These are phyloP conservation scores for Chromoteleia sp. DNA, from an alignment of 2,888 invertebrate genomes.

Conservation along the genomic window DNA sequence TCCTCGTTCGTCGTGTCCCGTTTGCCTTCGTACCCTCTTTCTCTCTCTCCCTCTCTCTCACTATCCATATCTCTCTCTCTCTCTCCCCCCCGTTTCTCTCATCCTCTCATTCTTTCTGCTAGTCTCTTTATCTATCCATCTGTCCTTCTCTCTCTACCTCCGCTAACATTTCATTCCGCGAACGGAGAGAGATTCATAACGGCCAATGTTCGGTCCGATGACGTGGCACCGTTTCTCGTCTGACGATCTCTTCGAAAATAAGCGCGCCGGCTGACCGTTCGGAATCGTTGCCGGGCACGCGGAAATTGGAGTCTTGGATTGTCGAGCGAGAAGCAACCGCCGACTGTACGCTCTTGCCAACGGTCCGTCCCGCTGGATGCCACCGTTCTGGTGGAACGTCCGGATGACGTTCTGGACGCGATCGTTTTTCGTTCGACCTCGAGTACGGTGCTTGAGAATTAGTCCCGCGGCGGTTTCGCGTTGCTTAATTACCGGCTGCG, in stretches of 20 bases:
- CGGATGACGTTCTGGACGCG: not conserved
- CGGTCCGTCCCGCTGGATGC: slow-evolving; percentile 8
- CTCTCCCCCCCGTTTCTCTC: slow-evolving; percentile 1
- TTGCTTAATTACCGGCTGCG: not conserved
- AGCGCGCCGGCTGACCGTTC: slow-evolving; percentile 52
- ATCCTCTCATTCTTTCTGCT: not conserved
- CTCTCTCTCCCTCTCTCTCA: slow-evolving; percentile 25
- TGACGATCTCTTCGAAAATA: slow-evolving; percentile 70
- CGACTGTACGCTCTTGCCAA: not conserved
- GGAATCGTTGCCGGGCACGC: slow-evolving; percentile 33
- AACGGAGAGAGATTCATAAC: slow-evolving; percentile 73
- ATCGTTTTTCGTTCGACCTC: not conserved
- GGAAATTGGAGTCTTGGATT: slow-evolving; percentile 37
- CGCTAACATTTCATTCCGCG: slow-evolving; percentile 38
- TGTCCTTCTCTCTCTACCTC: not conserved
- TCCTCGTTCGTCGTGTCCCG: too few species aligned
- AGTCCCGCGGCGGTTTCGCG: not conserved
- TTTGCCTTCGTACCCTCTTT: too few species aligned
- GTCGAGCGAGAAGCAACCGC: slow-evolving; percentile 13
- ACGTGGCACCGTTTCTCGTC: slow-evolving; percentile 75
- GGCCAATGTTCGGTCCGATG: slow-evolving; percentile 74
- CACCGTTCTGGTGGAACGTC: not conserved
- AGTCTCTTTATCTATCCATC: too few species aligned
- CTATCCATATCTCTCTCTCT: slow-evolving; percentile 2
- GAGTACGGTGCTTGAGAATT: not conserved